Conservation (phyloP, 2,113 vertebrate genomes). For the Gymnogyps californianus region DNA sequence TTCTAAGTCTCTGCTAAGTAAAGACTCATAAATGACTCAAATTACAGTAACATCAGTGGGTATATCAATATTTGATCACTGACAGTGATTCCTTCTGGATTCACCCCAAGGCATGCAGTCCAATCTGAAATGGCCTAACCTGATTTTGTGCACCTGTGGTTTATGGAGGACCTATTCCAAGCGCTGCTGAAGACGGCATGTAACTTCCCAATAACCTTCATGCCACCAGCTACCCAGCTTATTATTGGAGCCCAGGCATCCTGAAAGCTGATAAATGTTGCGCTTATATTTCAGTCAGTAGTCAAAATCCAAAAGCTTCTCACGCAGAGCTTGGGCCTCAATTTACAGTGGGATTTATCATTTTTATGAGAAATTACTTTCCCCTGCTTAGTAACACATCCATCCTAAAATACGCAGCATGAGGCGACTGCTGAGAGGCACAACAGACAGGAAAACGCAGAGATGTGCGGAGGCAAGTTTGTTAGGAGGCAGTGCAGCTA, state of each 20-base stretch:
- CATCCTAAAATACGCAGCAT: not conserved
- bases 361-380: not conserved
- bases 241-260: not conserved
- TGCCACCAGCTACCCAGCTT: not conserved
- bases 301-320: not conserved
- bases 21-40: conserved; percentile 73
- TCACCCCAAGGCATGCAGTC: conserved; percentile 10
- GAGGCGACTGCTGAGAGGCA: not conserved
- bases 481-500: not conserved
- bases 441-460: not conserved
- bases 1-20: conserved; percentile 31
- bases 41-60: not conserved
- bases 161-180: not conserved
- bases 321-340: not conserved
- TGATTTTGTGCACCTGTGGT: not conserved
- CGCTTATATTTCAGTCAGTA: not conserved
- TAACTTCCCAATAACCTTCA: not conserved
- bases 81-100: conserved; percentile 38
- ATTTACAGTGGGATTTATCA: not conserved
- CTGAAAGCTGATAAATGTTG: not conserved
- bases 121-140: not conserved
- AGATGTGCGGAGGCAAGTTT: not conserved
- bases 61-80: conserved; percentile 42
- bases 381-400: not conserved
- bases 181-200: not conserved